Evolutionary conservation across 2,888 invertebrate species (phyloP).

Genomic region (Epinotia brunnichana): DNA sequence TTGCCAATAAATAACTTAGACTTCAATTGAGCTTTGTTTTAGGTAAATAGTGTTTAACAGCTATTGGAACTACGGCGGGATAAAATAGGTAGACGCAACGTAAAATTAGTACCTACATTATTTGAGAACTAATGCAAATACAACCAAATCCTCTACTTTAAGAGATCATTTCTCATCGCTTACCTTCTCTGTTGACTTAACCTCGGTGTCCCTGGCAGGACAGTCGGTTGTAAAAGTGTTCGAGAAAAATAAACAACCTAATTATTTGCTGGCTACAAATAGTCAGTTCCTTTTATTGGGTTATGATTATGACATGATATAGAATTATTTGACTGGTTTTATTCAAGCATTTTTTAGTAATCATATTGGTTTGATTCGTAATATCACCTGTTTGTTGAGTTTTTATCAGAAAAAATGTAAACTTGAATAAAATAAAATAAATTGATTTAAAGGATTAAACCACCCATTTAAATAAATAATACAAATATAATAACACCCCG

Average conservation of each 20-base stretch:
- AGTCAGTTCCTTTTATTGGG: background rate
- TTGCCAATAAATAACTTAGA: slow-evolving; percentile 27
- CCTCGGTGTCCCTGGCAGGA: slow-evolving; percentile 57
- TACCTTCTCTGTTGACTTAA: slow-evolving; percentile 71
- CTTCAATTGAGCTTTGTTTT: slow-evolving; percentile 11
- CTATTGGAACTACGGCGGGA: background rate
- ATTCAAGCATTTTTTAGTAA: background rate
- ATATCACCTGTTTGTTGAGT: background rate
- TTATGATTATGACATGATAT: background rate
- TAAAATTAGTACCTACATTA: slow-evolving; percentile 4
- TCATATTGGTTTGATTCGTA: background rate
- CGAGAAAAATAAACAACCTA: background rate
- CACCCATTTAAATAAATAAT: background rate
- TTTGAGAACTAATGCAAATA: slow-evolving; percentile 64
- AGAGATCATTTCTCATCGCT: slow-evolving; percentile 73
- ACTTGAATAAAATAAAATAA: background rate
- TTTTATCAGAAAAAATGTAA: background rate
- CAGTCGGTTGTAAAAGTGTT: slow-evolving; percentile 51
- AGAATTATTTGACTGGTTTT: background rate
- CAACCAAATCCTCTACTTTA: slow-evolving; percentile 74
- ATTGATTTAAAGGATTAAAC: background rate
- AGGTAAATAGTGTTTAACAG: background rate
- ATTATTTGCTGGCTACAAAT: background rate
- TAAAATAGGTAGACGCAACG: slow-evolving; percentile 17
- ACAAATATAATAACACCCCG: slow-evolving; percentile 33